Conservation (phyloP, 2,797 vertebrate species). For the Sciaenops ocellatus region DNA sequence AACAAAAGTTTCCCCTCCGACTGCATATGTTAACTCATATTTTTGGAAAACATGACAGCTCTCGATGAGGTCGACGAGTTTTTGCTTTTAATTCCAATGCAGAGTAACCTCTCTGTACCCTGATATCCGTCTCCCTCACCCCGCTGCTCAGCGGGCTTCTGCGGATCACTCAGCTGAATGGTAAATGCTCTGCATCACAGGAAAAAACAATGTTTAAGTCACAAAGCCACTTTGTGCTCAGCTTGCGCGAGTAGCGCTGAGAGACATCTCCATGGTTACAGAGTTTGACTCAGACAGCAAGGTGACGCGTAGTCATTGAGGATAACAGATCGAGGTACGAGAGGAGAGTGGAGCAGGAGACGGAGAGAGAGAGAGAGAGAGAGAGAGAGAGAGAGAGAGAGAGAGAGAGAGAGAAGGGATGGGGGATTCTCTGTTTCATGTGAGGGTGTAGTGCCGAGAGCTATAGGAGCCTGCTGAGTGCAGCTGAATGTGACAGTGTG, state of each 20-base stretch:
- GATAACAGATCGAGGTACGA: conserved; percentile 60
- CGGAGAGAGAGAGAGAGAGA: not conserved
- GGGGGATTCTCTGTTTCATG: conserved; percentile 54
- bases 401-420: not conserved
- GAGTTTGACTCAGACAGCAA: conserved; percentile 72
- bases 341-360: not conserved
- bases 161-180: conserved; percentile 43
- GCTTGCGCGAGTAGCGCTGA: conserved; percentile 50
- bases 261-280: conserved; percentile 77
- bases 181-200: conserved; percentile 42
- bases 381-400: not conserved
- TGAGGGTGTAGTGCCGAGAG: conserved; percentile 38
- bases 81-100: conserved; percentile 51
- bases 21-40: not conserved
- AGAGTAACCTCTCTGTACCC: conserved; percentile 43
- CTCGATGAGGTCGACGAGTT: conserved; percentile 27
- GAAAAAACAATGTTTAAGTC: conserved; percentile 54
- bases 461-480: conserved; percentile 49
- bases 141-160: conserved; percentile 34
- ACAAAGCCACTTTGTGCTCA: conserved; percentile 52
- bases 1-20: conserved; percentile 24
- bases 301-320: conserved; percentile 72
- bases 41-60: conserved; percentile 45
- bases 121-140: conserved; percentile 45
- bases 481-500: conserved; percentile 51